Evolutionary conservation across 1,140 invertebrate genomes (phyloP).

Genomic region (Battus philenor): DNA sequence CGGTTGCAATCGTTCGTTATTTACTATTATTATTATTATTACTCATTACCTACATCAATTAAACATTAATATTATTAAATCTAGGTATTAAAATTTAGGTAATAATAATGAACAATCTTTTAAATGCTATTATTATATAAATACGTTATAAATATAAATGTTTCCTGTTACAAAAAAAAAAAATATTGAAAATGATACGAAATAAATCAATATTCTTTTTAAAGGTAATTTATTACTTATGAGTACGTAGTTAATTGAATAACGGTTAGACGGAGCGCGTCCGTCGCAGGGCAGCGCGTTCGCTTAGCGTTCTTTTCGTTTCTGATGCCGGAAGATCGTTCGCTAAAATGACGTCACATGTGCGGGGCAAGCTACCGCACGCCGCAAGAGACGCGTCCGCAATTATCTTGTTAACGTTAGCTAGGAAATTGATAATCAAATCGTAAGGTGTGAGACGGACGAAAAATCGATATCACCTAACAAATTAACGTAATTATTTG

Average conservation of each 20-base stretch:
- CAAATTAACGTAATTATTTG: slow-evolving; percentile 76
- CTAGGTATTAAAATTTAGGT: slow-evolving; percentile 76
- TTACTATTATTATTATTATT: slow-evolving; percentile 72
- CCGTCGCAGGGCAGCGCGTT: slow-evolving; percentile 53
- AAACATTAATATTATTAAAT: slow-evolving; percentile 75
- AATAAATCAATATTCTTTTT: slow-evolving; percentile 75
- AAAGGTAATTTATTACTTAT: slow-evolving; percentile 75
- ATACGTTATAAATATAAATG: slow-evolving; percentile 78
- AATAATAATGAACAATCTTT: slow-evolving; percentile 77
- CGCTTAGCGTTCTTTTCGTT: slow-evolving; percentile 68
- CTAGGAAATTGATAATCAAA: slow-evolving; percentile 76
- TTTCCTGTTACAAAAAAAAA: slow-evolving; percentile 76
- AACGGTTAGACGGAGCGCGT: slow-evolving; percentile 64
- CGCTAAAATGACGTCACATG: slow-evolving; percentile 40
- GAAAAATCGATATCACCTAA: slow-evolving; percentile 74
- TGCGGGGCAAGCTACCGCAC: slow-evolving; percentile 30
- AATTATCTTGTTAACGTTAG: slow-evolving; percentile 73
- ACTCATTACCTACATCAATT: slow-evolving; percentile 75
- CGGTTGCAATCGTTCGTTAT: slow-evolving; percentile 69
- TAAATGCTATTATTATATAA: slow-evolving; percentile 77
- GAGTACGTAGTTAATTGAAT: slow-evolving; percentile 74
- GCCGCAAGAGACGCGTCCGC: slow-evolving; percentile 65
- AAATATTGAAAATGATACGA: slow-evolving; percentile 77
- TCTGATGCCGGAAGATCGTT: slow-evolving; percentile 63
- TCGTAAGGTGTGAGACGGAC: slow-evolving; percentile 72